Percentiles rank a stretch among this genome's conserved stretches.
These are phyloP conservation scores for Littorina saxatilis DNA, from an alignment of 1,140 invertebrate species.

Conservation along the genomic window DNA sequence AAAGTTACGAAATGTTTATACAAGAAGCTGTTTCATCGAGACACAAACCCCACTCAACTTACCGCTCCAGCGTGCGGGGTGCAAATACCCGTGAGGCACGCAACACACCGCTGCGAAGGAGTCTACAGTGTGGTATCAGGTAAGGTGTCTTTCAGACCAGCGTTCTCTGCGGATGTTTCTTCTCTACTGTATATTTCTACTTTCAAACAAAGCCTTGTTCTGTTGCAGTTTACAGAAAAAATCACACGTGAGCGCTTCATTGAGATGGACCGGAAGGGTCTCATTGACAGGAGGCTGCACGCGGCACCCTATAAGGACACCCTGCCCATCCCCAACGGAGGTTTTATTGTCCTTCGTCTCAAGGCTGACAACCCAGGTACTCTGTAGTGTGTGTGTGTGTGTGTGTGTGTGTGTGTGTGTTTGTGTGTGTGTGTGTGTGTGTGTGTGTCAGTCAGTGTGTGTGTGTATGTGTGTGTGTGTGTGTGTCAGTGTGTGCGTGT, in stretches of 20 bases:
- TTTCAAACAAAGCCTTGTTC: background rate
- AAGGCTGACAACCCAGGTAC: constrained; percentile 89
- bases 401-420: too few relatives aligned
- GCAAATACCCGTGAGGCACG: too few relatives aligned
- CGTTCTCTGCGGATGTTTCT: too few relatives aligned
- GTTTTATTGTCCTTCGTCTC: constrained; percentile 92
- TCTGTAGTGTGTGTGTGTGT: background rate
- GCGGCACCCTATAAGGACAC: constrained; percentile 88
- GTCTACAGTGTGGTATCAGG: too few relatives aligned
- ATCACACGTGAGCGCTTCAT: background rate
- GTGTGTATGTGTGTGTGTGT: background rate
- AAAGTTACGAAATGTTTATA: too few relatives aligned
- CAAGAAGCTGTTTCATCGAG: too few relatives aligned
- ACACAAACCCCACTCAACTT: too few relatives aligned
- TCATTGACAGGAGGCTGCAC: constrained; percentile 69
- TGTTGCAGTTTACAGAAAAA: background rate
- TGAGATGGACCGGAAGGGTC: constrained; percentile 44
- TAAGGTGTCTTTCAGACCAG: too few relatives aligned
- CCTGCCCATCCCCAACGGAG: constrained; percentile 93
- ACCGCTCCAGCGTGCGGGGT: too few relatives aligned
- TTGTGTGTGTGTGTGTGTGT: too few relatives aligned
- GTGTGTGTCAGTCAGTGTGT: constrained; percentile 3
- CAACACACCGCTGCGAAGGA: too few relatives aligned
- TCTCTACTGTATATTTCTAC: too few relatives aligned
- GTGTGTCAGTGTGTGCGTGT: background rate